These are phyloP conservation scores for Tiaroga cobitis DNA, from an alignment of 2,797 vertebrate genomes.

Conservation along the genomic window DNA sequence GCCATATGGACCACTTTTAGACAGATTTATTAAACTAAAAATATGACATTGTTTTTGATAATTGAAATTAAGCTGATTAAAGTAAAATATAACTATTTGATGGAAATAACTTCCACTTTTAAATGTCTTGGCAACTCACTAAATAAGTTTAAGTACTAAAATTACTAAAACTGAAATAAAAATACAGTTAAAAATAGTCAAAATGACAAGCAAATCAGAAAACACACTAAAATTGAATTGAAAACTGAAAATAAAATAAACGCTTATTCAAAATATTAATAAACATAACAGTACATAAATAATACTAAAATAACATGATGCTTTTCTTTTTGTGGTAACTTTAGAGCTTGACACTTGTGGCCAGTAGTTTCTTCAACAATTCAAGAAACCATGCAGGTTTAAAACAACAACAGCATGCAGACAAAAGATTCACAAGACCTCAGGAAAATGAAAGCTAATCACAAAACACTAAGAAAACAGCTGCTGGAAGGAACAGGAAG, in stretches of 20 bases:
- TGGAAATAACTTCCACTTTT: not conserved
- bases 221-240: not conserved
- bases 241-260: no score
- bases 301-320: not conserved
- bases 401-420: not conserved
- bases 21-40: not conserved
- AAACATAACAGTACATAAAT: no score
- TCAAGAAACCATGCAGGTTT: no score
- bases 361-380: not conserved
- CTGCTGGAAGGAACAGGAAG: not conserved
- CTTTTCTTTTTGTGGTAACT: no score
- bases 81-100: not conserved
- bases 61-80: not conserved
- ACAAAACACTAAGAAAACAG: not conserved
- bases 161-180: not conserved
- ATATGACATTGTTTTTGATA: not conserved
- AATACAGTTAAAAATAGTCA: not conserved
- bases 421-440: not conserved
- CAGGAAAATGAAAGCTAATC: not conserved
- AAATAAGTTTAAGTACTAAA: no score
- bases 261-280: no score
- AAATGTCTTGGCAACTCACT: not conserved
- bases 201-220: not conserved
- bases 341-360: not conserved
- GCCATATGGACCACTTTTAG: not conserved